These are phyloP conservation scores for Quiscalus mexicanus DNA, from an alignment of 2,113 vertebrate genomes.

Conservation along the genomic window DNA sequence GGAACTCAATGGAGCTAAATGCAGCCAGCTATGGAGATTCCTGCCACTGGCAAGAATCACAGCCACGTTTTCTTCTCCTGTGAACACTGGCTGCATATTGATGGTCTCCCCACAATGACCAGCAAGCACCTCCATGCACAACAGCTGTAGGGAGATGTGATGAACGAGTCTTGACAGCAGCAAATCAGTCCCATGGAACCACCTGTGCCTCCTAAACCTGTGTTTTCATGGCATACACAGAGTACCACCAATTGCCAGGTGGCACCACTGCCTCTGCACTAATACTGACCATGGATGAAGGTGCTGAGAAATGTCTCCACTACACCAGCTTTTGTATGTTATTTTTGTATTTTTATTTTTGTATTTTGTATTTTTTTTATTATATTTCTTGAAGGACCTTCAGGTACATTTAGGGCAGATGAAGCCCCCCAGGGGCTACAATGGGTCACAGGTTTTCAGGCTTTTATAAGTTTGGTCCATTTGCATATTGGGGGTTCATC, in stretches of 20 bases:
- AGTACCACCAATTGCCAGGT: background rate
- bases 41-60: background rate
- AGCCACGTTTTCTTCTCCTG: conserved; percentile 9
- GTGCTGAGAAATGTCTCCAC: background rate
- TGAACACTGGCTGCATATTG: conserved; percentile 52
- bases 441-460: background rate
- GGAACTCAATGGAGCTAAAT: background rate
- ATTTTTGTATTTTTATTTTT: background rate
- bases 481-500: background rate
- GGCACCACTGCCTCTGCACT: background rate
- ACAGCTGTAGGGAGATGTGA: conserved; percentile 45
- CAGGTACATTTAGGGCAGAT: rapidly evolving
- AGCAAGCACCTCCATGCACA: conserved; percentile 50
- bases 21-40: background rate
- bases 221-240: background rate
- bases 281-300: rapidly evolving
- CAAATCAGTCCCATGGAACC: conserved; percentile 60
- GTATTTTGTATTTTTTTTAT: background rate
- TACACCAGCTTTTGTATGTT: background rate
- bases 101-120: conserved; percentile 42
- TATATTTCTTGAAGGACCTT: background rate
- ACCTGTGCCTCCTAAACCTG: background rate
- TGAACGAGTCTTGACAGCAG: conserved; percentile 56
- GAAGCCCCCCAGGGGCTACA: background rate
- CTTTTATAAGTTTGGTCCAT: rapidly evolving